Percentiles rank a stretch among this genome's conserved stretches.
These are phyloP conservation scores for Eupleurogrammus muticus DNA, from an alignment of 2,797 vertebrate genomes.

Conservation along the genomic window DNA sequence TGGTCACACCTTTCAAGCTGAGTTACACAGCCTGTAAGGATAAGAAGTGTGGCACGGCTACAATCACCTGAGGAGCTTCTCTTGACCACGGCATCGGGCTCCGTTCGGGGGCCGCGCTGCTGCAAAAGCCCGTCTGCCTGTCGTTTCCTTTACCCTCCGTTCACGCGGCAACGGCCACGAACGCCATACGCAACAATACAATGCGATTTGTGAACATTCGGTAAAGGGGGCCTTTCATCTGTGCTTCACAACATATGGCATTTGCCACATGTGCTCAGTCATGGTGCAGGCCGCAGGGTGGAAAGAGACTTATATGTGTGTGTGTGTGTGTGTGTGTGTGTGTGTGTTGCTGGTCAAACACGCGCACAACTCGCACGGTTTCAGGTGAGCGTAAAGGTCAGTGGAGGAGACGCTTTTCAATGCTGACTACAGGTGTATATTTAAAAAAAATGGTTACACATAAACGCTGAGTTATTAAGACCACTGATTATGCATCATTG, in stretches of 20 bases:
- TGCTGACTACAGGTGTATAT: too few relatives aligned
- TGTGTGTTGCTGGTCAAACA: too few relatives aligned
- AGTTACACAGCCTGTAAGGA: constrained; percentile 68
- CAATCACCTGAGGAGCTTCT: constrained; percentile 71
- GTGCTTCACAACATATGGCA: constrained; percentile 58
- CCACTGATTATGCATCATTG: too few relatives aligned
- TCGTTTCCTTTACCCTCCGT: constrained; percentile 59
- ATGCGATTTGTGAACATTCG: constrained; percentile 39
- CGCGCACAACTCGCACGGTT: constrained; percentile 26
- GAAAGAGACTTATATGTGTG: constrained; percentile 37
- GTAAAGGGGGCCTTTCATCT: constrained; percentile 37
- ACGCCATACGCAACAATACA: constrained; percentile 46
- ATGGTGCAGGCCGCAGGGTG: constrained; percentile 26
- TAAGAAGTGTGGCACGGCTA: constrained; percentile 53
- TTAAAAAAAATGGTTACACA: too few relatives aligned
- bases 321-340: constrained; percentile 53
- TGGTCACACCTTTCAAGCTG: constrained; percentile 73
- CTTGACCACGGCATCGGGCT: constrained; percentile 46
- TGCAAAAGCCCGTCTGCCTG: constrained; percentile 48
- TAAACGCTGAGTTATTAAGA: too few relatives aligned
- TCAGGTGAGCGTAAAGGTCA: constrained; percentile 59
- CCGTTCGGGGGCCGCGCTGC: constrained; percentile 48
- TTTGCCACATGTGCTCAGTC: constrained; percentile 63
- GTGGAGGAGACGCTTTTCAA: constrained; percentile 31
- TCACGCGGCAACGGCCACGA: constrained; percentile 50